Percentiles rank a stretch among this genome's conserved stretches.
Evolutionary conservation across 2,797 vertebrate species (phyloP).

Genomic region (Amphiprion clarkii): DNA sequence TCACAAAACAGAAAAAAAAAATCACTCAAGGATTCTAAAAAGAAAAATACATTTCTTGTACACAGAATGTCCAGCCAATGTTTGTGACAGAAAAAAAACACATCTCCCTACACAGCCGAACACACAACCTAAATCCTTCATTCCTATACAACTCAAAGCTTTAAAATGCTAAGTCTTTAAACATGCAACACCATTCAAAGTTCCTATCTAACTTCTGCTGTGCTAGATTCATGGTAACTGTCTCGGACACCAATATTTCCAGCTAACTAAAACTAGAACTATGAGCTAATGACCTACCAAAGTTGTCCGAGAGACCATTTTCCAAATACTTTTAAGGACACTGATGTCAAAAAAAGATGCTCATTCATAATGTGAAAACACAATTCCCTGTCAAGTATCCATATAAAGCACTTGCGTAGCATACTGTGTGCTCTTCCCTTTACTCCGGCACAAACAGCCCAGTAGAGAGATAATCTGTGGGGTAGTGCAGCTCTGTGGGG

Average conservation of each 20-base stretch:
- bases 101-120: conserved; percentile 73
- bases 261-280: conserved; percentile 80
- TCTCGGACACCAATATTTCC: conserved; percentile 69
- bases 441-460: conserved; percentile 70
- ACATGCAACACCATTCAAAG: conserved; percentile 83
- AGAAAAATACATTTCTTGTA: conserved; percentile 70
- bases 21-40: conserved; percentile 48
- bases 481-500: conserved; percentile 66
- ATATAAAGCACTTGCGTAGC: conserved; percentile 84
- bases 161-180: conserved; percentile 78
- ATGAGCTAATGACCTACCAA: conserved; percentile 70
- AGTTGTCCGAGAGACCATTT: conserved; percentile 65
- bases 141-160: conserved; percentile 82
- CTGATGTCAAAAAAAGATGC: conserved; percentile 74
- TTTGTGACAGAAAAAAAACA: conserved; percentile 64
- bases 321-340: conserved; percentile 80
- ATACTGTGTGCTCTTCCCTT: conserved; percentile 83
- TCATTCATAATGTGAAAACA: conserved; percentile 77
- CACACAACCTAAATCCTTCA: conserved; percentile 77
- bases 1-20: conserved; percentile 54
- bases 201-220: conserved; percentile 81
- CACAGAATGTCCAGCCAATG: conserved; percentile 77
- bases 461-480: conserved; percentile 67
- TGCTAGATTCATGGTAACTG: conserved; percentile 73
- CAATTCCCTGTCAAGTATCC: conserved; percentile 84